phyloP scores from a whole-genome alignment of 2,888 invertebrate species.

The Thumatha senex region DNA sequence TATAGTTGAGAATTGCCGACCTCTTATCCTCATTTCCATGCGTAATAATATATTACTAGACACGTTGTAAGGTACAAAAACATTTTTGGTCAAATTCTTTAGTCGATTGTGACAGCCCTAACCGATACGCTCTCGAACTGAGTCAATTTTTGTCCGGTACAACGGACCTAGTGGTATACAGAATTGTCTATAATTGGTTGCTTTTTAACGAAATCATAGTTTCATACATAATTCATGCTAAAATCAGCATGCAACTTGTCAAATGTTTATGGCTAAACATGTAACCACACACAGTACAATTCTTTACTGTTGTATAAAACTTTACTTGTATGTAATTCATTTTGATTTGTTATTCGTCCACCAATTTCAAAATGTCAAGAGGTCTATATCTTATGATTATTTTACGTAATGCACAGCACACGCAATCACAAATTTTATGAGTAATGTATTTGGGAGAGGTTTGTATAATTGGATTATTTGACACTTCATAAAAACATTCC shows the following conservation, averaged over 20 bases:
- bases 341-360: conserved; percentile 21
- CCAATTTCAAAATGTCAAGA: conserved; percentile 7
- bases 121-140: too few species aligned
- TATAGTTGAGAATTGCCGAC: too few species aligned
- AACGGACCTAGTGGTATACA: too few species aligned
- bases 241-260: conserved; percentile 4
- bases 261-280: neutral
- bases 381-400: neutral
- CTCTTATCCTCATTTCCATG: too few species aligned
- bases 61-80: too few species aligned
- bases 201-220: conserved; percentile 11
- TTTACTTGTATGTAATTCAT: conserved; percentile 15
- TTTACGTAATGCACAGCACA: conserved; percentile 5
- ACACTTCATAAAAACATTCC: conserved; percentile 12
- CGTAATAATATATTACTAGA: too few species aligned
- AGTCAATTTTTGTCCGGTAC: too few species aligned
- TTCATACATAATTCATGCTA: conserved; percentile 7
- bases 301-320: conserved; percentile 15
- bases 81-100: too few species aligned
- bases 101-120: too few species aligned
- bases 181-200: conserved; percentile 12
- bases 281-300: neutral
- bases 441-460: conserved; percentile 1
- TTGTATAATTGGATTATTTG: conserved; percentile 6
- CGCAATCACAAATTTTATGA: conserved; percentile 12